Base-by-base conservation (phyloP, 2,797 vertebrate genomes). In the Pseudomugil gertrudae region DNA sequence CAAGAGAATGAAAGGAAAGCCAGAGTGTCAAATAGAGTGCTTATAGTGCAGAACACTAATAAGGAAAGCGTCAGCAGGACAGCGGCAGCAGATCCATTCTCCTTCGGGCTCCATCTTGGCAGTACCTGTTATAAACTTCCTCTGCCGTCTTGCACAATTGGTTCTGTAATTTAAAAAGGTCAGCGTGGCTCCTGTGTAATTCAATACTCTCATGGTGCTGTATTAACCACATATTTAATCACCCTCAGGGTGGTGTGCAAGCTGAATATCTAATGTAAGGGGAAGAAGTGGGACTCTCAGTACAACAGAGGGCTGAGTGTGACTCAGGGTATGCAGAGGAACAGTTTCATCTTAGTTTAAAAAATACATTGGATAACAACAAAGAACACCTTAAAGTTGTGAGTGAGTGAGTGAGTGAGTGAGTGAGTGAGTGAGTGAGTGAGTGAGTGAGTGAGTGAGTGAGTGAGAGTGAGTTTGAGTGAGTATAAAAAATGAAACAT, bases 111-210 rank as follows among this genome's bases (percentile, higher is more conserved):
- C 72, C 80, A 71, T 88, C 85, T 86, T 86, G 80, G 79, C 85
- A 84, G 76, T 80, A 87, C 90, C 90, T 84, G 89, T 90, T 92
- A 90, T 89, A 90, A 92, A 92, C 88, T 87, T 89, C 89, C 84
- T 79, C 70, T 62, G 70, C 81, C 82, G 89, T 92, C 90, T 85
- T 85, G 87, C 91, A 91, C 92, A 92, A 93, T 93, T 92, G 91
- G 80, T 86, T 92, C 87, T 82, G 89, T 94, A 93, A 94, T 94
- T 94, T 91, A 89, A 90, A 94, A 95, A 95, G 94, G 94, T 94
- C 92, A 93, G 85, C 84, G 62, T 75, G 87, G 88, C 90, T 90
- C 82, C 80, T 60, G 87, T 78, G 83, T 94, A 94, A 94, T 95
- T 94, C 92, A 92, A 90, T 93, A 92, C 89, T 91, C 92, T 92